A percentile compares a stretch with the other conserved stretches of the same genome.
phyloP scores from a whole-genome alignment of 2,113 vertebrate genomes.

The Bostrychus sinensis region DNA sequence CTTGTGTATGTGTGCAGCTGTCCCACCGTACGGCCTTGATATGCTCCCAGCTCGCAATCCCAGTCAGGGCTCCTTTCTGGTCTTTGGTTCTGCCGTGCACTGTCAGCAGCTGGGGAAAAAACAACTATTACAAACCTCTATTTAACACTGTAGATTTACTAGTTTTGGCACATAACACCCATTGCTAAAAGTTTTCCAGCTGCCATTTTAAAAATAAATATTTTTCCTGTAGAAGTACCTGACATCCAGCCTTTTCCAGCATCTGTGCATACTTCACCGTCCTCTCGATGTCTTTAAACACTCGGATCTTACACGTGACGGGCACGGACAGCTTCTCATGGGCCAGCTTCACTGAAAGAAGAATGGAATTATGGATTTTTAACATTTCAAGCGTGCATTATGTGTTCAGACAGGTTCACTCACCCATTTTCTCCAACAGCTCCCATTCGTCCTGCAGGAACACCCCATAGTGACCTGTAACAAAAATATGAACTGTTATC shows the following conservation, averaged over 20 bases:
- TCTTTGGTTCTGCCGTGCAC: slow-evolving; percentile 97
- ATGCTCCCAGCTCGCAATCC: slow-evolving; percentile 93
- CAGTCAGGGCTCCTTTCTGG: slow-evolving; percentile 92
- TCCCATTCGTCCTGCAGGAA: slow-evolving; percentile 98
- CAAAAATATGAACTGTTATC: not conserved
- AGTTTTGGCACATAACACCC: too few species aligned
- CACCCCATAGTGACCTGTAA: slow-evolving; percentile 91
- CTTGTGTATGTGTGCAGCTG: too few species aligned
- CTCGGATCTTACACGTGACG: slow-evolving; percentile 96
- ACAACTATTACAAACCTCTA: not conserved
- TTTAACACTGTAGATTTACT: not conserved
- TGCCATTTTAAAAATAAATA: too few species aligned
- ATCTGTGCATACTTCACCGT: slow-evolving; percentile 93
- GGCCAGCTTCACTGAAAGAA: slow-evolving; percentile 85
- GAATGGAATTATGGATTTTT: too few species aligned
- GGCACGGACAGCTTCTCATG: slow-evolving; percentile 93
- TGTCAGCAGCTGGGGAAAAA: slow-evolving; percentile 85
- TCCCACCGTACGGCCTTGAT: slow-evolving; percentile 91
- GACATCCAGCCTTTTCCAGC: slow-evolving; percentile 96
- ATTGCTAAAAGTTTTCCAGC: too few species aligned
- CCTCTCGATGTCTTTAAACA: slow-evolving; percentile 92
- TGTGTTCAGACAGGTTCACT: too few species aligned
- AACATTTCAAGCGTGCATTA: too few species aligned
- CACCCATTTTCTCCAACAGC: slow-evolving; percentile 93
- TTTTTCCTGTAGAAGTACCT: slow-evolving; percentile 82